Conservation (phyloP, 2,113 vertebrate genomes). For the Ia io region DNA sequence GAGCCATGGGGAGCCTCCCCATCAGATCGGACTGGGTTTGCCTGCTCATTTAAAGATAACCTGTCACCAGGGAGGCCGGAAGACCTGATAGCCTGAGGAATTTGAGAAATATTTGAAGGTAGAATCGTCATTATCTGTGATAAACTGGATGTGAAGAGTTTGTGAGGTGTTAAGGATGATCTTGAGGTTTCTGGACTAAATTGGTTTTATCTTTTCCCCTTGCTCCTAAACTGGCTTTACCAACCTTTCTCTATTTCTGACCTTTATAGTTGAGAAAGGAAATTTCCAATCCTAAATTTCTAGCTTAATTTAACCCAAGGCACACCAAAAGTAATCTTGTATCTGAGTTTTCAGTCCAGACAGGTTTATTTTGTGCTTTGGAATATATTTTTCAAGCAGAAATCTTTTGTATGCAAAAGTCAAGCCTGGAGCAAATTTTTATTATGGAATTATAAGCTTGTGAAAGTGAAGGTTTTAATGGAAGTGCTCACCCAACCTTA, state of each 20-base stretch:
- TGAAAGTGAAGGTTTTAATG: neutral
- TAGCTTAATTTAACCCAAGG: neutral
- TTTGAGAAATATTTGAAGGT: neutral
- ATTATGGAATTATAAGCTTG: constrained; percentile 11
- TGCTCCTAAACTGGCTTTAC: neutral
- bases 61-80: neutral
- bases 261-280: neutral
- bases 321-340: neutral
- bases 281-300: neutral
- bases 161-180: neutral
- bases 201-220: neutral
- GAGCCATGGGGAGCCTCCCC: neutral
- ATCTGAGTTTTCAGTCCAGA: neutral
- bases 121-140: neutral
- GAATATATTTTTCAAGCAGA: constrained; percentile 9
- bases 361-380: constrained; percentile 33
- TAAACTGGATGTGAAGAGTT: neutral
- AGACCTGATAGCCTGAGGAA: neutral
- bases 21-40: neutral
- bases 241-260: neutral
- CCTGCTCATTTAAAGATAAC: neutral
- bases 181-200: neutral
- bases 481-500: constrained; percentile 4
- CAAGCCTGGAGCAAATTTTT: neutral
- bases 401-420: constrained; percentile 14